Conservation (phyloP, 1,140 invertebrate species). For the Lethrus apterus region DNA sequence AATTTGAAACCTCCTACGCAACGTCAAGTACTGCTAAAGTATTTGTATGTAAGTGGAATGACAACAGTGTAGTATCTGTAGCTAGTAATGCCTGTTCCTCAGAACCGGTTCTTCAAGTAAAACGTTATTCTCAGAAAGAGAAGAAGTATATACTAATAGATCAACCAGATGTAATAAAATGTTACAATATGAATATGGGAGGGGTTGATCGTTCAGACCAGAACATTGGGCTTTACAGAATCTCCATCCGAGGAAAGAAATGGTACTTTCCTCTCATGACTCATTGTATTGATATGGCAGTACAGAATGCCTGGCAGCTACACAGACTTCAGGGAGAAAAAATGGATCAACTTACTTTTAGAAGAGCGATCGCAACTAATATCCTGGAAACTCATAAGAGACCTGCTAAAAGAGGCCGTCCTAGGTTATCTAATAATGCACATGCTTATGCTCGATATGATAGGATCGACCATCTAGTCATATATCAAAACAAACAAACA, state of each 20-base stretch:
- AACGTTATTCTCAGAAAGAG: constrained; percentile 23
- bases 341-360: constrained; percentile 16
- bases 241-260: not conserved
- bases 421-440: not conserved
- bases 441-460: constrained; percentile 21
- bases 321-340: constrained; percentile 14
- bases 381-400: constrained; percentile 6
- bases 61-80: constrained; percentile 23
- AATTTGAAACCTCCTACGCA: not conserved
- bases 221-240: constrained; percentile 22
- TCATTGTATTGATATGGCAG: constrained; percentile 22
- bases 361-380: constrained; percentile 10
- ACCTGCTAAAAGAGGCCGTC: constrained; percentile 1
- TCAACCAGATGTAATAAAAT: constrained; percentile 20
- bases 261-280: constrained; percentile 25
- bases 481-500: constrained; percentile 25
- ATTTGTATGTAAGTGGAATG: constrained; percentile 24
- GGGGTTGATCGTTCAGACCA: constrained; percentile 27
- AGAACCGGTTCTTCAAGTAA: constrained; percentile 19
- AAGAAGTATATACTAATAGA: constrained; percentile 22
- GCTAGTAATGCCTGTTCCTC: not conserved
- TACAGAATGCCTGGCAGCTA: constrained; percentile 21
- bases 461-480: constrained; percentile 24
- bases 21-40: constrained; percentile 6
- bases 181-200: constrained; percentile 27